Evolutionary conservation across 2,888 invertebrate species (phyloP).

Genomic region (Idaea straminata): DNA sequence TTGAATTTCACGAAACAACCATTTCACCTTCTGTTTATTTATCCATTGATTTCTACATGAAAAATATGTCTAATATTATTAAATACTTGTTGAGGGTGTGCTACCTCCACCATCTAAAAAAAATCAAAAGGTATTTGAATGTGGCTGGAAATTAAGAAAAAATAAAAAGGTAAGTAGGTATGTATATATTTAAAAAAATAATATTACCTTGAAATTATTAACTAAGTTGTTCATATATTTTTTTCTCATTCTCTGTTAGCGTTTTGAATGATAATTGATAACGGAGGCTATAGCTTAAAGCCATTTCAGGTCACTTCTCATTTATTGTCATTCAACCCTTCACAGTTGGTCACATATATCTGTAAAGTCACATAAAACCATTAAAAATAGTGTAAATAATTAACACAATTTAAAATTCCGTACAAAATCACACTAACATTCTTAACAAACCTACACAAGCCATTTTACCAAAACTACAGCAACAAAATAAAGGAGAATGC

Average conservation of each 20-base stretch:
- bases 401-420: slow-evolving; percentile 10
- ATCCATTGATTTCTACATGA: too few species aligned
- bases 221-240: neutral
- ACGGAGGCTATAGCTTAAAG: too few species aligned
- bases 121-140: neutral
- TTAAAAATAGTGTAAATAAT: neutral
- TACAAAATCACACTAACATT: slow-evolving; percentile 38
- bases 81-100: neutral
- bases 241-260: neutral
- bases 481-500: slow-evolving; percentile 38
- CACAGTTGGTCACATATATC: slow-evolving; percentile 2
- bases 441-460: slow-evolving; percentile 39
- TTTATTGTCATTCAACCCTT: neutral
- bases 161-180: neutral
- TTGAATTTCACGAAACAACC: too few species aligned
- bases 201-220: neutral
- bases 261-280: neutral
- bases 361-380: slow-evolving; percentile 7
- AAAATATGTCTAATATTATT: too few species aligned
- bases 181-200: neutral
- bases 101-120: neutral
- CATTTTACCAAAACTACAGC: slow-evolving; percentile 40
- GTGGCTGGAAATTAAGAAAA: neutral
- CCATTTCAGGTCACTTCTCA: neutral
- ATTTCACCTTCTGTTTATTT: too few species aligned